Percentiles rank a stretch among this genome's conserved stretches.
These are phyloP conservation scores for Laspeyria flexula DNA, from an alignment of 2,888 invertebrate species.

Conservation along the genomic window DNA sequence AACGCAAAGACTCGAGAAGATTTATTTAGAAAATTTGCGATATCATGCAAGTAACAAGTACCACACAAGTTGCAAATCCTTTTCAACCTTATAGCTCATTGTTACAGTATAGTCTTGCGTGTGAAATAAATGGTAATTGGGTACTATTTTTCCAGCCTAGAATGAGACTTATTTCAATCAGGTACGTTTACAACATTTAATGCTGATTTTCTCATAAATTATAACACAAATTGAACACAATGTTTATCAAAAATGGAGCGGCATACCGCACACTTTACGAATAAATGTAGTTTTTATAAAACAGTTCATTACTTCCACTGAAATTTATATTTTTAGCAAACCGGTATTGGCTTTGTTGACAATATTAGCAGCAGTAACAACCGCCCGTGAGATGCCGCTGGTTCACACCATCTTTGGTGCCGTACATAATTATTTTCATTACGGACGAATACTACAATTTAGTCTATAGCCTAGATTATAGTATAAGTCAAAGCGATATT, in stretches of 20 bases:
- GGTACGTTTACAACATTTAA: neutral
- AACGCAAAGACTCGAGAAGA: neutral
- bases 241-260: neutral
- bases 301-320: too few relatives aligned
- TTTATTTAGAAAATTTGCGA: neutral
- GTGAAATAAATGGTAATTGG: neutral
- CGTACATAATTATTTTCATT: too few relatives aligned
- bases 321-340: too few relatives aligned
- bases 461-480: too few relatives aligned
- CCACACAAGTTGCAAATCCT: neutral
- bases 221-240: conserved; percentile 7
- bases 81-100: neutral
- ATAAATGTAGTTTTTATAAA: neutral
- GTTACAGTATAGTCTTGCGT: neutral
- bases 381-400: too few relatives aligned
- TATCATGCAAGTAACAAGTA: neutral
- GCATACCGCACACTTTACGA: neutral
- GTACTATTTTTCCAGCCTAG: neutral
- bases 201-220: neutral
- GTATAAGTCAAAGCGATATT: too few relatives aligned
- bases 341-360: too few relatives aligned
- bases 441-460: too few relatives aligned
- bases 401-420: too few relatives aligned
- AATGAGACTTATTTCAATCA: neutral
- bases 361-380: too few relatives aligned